These are phyloP conservation scores for Pelochelys cantorii DNA, from an alignment of 2,797 vertebrate species.

Conservation along the genomic window DNA sequence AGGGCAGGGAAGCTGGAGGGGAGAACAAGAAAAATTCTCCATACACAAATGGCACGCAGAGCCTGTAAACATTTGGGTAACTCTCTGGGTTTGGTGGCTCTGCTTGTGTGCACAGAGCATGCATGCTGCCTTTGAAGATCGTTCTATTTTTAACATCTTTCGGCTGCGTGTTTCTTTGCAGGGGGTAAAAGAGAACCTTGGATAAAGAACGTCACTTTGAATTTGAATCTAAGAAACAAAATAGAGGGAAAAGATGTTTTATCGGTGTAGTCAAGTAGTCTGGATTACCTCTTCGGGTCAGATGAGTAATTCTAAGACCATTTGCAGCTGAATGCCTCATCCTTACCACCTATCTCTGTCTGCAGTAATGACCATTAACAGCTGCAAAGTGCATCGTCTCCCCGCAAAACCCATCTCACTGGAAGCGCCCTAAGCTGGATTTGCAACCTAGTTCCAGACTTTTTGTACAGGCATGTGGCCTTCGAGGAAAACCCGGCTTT, in stretches of 20 bases:
- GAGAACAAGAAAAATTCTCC: neutral
- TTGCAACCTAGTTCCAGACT: neutral
- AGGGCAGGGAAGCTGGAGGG: neutral
- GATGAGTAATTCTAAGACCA: rapidly evolving
- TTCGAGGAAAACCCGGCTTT: neutral
- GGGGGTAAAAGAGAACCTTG: neutral
- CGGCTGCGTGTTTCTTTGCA: neutral
- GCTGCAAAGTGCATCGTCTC: rapidly evolving
- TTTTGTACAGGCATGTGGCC: neutral
- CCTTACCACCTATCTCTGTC: neutral
- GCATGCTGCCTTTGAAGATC: constrained; percentile 10
- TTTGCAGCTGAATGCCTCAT: neutral
- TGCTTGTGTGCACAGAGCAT: neutral
- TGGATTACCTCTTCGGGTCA: neutral
- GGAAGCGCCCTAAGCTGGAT: neutral
- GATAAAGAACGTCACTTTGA: neutral
- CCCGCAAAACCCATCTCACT: neutral
- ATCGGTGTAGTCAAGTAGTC: rapidly evolving
- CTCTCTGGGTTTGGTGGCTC: neutral
- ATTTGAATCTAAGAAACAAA: neutral
- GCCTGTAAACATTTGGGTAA: neutral
- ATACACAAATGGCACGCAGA: neutral
- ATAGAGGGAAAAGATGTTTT: neutral
- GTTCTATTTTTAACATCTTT: constrained; percentile 48
- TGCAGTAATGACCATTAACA: neutral